A percentile compares a stretch with the other conserved stretches of the same genome.
Conservation (phyloP, 2,797 vertebrate genomes). For the Sandelia bainsii region DNA sequence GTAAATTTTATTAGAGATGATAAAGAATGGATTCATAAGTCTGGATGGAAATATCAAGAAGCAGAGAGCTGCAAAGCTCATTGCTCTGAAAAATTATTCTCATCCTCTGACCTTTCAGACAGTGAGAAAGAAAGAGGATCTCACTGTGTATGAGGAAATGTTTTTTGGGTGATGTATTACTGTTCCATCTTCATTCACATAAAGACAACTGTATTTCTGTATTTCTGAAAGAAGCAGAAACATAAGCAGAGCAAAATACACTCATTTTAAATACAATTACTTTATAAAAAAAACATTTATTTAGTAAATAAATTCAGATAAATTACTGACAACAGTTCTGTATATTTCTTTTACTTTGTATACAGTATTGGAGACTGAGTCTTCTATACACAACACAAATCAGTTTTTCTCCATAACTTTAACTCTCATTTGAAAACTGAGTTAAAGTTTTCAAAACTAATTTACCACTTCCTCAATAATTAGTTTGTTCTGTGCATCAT, state of each 20-base stretch:
- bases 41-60: constrained; percentile 71
- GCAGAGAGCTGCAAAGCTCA: constrained; percentile 57
- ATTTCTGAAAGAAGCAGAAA: constrained; percentile 23
- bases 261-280: constrained; percentile 1
- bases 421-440: no score
- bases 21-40: constrained; percentile 82
- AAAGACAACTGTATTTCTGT: constrained; percentile 37
- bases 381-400: no score
- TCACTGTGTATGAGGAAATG: constrained; percentile 57
- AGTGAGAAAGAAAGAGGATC: constrained; percentile 38
- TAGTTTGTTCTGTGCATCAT: no score
- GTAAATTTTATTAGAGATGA: constrained; percentile 84
- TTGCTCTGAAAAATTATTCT: constrained; percentile 67
- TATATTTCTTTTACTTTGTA: background rate
- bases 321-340: background rate
- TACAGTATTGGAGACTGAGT: no score
- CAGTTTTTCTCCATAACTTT: no score
- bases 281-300: background rate
- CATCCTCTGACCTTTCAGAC: constrained; percentile 70
- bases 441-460: no score
- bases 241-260: constrained; percentile 13
- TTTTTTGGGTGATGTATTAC: constrained; percentile 66
- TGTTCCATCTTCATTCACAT: constrained; percentile 39
- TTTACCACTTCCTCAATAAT: no score
- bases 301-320: constrained; percentile 1